phyloP scores from a whole-genome alignment of 2,797 vertebrate species.

The Paramormyrops hopkinsi region DNA sequence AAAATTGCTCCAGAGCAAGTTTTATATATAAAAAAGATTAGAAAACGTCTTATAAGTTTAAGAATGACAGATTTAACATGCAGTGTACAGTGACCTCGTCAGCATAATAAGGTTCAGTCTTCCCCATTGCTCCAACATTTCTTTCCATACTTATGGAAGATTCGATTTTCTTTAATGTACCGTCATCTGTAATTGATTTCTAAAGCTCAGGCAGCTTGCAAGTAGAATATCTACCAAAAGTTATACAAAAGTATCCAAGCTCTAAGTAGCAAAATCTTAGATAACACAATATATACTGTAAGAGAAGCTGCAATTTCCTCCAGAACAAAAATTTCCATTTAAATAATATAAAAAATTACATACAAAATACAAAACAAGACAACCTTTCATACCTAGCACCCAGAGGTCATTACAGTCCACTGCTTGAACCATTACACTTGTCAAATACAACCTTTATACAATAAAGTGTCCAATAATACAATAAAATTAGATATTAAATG shows the following conservation, averaged over 20 bases:
- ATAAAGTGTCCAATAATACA: neutral
- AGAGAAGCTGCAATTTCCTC: neutral
- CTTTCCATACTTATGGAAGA: neutral
- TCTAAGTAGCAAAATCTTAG: neutral
- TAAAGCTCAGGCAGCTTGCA: neutral
- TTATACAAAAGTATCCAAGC: neutral
- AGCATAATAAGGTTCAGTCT: neutral
- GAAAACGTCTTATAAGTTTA: neutral
- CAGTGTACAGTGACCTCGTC: neutral
- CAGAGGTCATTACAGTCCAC: neutral
- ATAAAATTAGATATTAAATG: neutral
- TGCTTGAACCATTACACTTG: neutral
- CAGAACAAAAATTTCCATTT: neutral
- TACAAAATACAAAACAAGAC: neutral
- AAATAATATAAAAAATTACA: slow-evolving; percentile 2
- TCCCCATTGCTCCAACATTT: neutral
- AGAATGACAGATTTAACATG: neutral
- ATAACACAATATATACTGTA: neutral
- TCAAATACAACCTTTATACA: neutral
- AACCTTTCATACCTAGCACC: neutral
- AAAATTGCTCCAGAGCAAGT: neutral
- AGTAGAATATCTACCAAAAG: neutral
- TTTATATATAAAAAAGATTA: neutral
- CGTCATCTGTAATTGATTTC: neutral
- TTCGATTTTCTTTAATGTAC: neutral